These are phyloP conservation scores for Charina bottae DNA, from an alignment of 2,113 vertebrate species.

Conservation along the genomic window DNA sequence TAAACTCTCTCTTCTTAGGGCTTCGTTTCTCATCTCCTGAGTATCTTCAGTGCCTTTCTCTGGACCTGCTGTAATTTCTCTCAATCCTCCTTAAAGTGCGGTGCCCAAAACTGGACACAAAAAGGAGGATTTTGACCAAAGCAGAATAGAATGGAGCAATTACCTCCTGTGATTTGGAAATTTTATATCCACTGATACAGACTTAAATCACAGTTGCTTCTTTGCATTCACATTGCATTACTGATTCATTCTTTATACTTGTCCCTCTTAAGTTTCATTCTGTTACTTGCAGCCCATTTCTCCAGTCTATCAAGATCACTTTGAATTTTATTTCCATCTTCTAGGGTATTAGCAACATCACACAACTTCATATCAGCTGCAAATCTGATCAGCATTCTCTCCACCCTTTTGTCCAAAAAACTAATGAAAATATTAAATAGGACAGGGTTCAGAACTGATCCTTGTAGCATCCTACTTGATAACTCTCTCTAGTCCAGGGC, in stretches of 20 bases:
- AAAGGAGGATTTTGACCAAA: not conserved
- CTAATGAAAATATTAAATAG: not conserved
- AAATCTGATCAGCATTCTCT: not conserved
- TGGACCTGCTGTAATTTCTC: not conserved
- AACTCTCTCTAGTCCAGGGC: not conserved
- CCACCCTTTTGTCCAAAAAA: not conserved
- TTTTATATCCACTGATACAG: not conserved
- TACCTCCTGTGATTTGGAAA: not conserved
- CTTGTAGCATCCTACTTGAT: not conserved
- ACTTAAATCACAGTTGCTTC: not conserved
- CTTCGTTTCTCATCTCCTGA: not conserved
- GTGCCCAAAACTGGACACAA: not conserved
- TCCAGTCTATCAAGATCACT: not conserved
- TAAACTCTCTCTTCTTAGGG: not conserved
- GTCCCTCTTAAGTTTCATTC: not conserved
- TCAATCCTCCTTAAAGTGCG: not conserved
- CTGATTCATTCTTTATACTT: not conserved
- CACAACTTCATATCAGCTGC: not conserved
- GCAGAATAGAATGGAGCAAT: not conserved
- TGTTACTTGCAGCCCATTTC: not conserved
- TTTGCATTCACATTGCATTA: not conserved
- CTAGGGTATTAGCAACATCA: not conserved
- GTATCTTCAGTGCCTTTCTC: not conserved
- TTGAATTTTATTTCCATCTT: not conserved
- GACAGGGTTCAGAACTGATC: not conserved